These are phyloP conservation scores for Cabera pusaria DNA, from an alignment of 2,888 invertebrate genomes.

Conservation along the genomic window DNA sequence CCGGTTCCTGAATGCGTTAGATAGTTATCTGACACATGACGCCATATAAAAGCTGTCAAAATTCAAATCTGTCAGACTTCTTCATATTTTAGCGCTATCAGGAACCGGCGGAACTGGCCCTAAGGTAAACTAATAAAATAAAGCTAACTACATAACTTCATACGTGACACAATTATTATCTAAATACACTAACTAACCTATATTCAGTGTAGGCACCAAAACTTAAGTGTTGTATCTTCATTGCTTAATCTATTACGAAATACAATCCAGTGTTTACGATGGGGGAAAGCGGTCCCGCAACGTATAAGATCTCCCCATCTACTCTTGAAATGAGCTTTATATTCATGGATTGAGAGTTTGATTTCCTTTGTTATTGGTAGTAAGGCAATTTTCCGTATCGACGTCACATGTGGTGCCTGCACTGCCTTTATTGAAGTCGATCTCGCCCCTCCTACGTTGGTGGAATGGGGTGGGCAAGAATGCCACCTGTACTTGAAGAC, in stretches of 20 bases:
- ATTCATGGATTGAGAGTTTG: conserved; percentile 14
- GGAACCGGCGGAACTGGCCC: too few relatives aligned
- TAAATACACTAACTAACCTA: too few relatives aligned
- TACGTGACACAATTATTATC: too few relatives aligned
- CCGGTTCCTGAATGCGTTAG: too few relatives aligned
- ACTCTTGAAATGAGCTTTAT: conserved; percentile 42
- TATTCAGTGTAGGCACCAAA: background rate
- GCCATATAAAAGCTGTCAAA: too few relatives aligned
- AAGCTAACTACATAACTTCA: too few relatives aligned
- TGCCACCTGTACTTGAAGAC: conserved; percentile 67
- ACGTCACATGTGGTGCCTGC: conserved; percentile 77
- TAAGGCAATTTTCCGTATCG: conserved; percentile 69
- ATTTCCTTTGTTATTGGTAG: conserved; percentile 18
- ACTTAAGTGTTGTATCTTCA: conserved; percentile 19
- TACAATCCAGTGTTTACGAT: conserved; percentile 72
- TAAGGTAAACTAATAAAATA: too few relatives aligned
- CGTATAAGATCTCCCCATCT: conserved; percentile 51
- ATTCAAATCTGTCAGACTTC: too few relatives aligned
- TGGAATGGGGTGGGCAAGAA: conserved; percentile 34
- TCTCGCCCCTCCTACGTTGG: conserved; percentile 60
- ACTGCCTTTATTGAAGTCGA: conserved; percentile 73
- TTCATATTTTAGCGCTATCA: too few relatives aligned
- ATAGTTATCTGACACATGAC: too few relatives aligned
- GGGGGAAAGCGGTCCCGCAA: conserved; percentile 70
- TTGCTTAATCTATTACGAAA: conserved; percentile 55